Evolutionary conservation across 2,113 vertebrate species (phyloP).

Genomic region (Psilopsiagon aurifrons): DNA sequence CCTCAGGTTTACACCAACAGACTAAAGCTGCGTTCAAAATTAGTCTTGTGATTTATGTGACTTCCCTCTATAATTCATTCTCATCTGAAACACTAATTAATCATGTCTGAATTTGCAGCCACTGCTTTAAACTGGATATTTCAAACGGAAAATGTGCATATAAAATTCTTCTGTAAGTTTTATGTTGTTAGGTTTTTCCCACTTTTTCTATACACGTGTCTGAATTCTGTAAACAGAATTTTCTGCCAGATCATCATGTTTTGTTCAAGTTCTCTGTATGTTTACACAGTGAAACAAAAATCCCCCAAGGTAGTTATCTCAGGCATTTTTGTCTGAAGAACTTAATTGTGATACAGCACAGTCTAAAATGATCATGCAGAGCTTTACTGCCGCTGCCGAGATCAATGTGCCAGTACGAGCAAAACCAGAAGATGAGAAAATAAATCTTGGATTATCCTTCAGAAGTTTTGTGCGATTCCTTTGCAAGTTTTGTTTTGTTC

Average conservation of each 20-base stretch:
- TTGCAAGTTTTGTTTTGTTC: not conserved
- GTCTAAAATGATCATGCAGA: not conserved
- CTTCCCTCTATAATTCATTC: not conserved
- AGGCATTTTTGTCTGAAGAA: not conserved
- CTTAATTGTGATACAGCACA: not conserved
- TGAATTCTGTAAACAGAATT: not conserved
- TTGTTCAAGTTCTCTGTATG: not conserved
- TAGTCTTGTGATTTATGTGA: not conserved
- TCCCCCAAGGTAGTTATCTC: not conserved
- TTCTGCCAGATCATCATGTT: not conserved
- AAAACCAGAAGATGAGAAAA: not conserved
- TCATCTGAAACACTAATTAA: not conserved
- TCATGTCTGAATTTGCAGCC: not conserved
- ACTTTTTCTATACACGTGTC: rapidly evolving
- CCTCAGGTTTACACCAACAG: not conserved
- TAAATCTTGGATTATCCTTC: not conserved
- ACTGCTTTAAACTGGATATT: not conserved
- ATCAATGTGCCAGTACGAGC: not conserved
- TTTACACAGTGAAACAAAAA: not conserved
- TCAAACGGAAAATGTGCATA: not conserved
- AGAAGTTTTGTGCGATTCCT: not conserved
- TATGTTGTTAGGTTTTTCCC: not conserved
- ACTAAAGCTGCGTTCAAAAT: not conserved
- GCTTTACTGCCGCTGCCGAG: not conserved
- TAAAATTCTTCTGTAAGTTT: not conserved